Evolutionary conservation across 2,113 vertebrate species (phyloP), one percentile per base, ranked within the genome.

Genomic region (Dasyprocta punctata): DNA sequence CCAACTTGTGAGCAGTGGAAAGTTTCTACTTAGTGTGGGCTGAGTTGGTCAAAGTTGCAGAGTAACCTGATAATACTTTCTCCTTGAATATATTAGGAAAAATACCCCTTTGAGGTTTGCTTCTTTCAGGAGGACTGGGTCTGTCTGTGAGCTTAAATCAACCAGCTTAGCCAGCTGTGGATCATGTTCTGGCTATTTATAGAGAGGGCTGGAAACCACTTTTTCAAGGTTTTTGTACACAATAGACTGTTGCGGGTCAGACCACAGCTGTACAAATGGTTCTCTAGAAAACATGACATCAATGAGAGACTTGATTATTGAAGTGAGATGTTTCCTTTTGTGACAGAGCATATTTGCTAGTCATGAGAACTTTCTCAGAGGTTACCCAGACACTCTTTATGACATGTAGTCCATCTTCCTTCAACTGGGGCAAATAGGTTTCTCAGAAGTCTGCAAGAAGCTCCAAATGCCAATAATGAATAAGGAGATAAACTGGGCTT

Each of bases 281-380:
- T 81, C 81, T 93, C 90, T 83, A 83, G 86, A 67, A 91, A 71
- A 67, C 9, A 58, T 83, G 69, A 78, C 7, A 77, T 89, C 88
- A 58, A 6, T 56, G 71, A 88, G 3, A 5, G 80, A 90, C 60
- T 96, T 82, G 52, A 77, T 47, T 19, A 26, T 52, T 80, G 61
- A 75, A 87, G 65, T 60, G 75, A 75, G n/a, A 87, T 73, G 47
- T 6, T 73, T 96, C 22, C 60, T 65, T 58, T 60, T 41, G 8
- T 83, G 86, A 52, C 65, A 58, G 58, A 54, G 52, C 92, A 19
- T 38, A 56, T 92, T 95, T 80, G 61, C 10, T 58, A 52, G 52
- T 58, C 69, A 60, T 89, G 89, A 90, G 92, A 94, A 63, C 14
- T 69, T 36, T 86, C 75, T 58, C 24, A 81, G 41, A 91, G 24